These are phyloP conservation scores for Zootermopsis nevadensis DNA, from an alignment of 2,888 invertebrate species.

Conservation along the genomic window DNA sequence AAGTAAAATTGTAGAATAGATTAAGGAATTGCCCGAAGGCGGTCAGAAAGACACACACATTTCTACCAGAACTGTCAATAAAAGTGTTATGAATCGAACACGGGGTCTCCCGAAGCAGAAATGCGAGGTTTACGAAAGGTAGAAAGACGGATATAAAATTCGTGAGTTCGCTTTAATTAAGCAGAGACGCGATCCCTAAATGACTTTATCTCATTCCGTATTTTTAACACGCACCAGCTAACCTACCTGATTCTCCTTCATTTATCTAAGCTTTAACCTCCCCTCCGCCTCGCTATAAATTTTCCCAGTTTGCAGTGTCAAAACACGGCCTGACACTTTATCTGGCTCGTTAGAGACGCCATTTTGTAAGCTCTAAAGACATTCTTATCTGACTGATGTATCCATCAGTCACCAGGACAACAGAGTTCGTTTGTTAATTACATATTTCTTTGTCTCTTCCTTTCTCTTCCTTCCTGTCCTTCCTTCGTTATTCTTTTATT, in stretches of 20 bases:
- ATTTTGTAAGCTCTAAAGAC: background rate
- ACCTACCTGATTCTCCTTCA: background rate
- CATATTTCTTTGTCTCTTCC: background rate
- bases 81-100: too few species aligned
- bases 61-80: too few species aligned
- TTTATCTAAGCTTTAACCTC: background rate
- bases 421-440: background rate
- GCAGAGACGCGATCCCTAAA: background rate
- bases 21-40: too few species aligned
- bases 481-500: too few species aligned
- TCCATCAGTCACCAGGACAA: background rate
- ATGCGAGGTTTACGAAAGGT: too few species aligned
- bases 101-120: too few species aligned
- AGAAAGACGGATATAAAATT: too few species aligned
- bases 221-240: background rate
- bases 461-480: too few species aligned
- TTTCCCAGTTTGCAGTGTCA: conserved; percentile 5
- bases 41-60: too few species aligned
- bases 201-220: background rate
- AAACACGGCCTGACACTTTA: background rate
- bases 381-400: background rate
- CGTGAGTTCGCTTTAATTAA: too few species aligned
- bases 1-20: too few species aligned
- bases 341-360: background rate
- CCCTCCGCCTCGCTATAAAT: background rate